Evolutionary conservation across 2,113 vertebrate species (phyloP), one percentile per base, ranked within the genome.

Genomic region (Limanda limanda): DNA sequence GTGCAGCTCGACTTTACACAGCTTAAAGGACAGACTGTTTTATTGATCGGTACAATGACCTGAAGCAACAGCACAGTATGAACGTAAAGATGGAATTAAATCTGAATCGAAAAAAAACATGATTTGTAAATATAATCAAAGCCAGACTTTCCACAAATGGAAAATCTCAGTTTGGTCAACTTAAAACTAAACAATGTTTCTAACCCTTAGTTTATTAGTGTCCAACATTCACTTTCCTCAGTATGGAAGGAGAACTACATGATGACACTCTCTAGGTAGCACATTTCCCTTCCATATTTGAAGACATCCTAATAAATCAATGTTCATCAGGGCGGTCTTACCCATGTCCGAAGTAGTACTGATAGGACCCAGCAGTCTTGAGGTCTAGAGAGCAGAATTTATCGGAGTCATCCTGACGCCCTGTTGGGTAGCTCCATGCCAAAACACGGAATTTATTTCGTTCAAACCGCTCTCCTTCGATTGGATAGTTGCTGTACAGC

Each of bases 301-400:
- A 14, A 1, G 14, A 18, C 17, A 59, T 42, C n/a, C 60, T 23
- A 62, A 5, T 1, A 6, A 21, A 6, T 42, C 9, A 21, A 6
- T 61, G 20, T n/a, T 63, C 37, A 31, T 66, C 14, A 51, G n/a
- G 31, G 31, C 31, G 6, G 17, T 58, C 87, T 88, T 85, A 93
- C 92, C 67, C 85, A 68, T 74, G 51, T 70, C 87, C 88, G 74
- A 91, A 93, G 85, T 82, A 91, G 85, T 90, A 93, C 80, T 93
- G 87, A 51, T 87, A 93, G 75, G 91, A 92, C 2, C 92, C 91
- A 0, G 92, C 89, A 1, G 70, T 63, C 78, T 90, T 75, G 1
- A 93, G 83, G 55, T 93, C 90, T 75, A 93, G 81, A 21, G 25
- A 86, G 80, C 92, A 93, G 75, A 61, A 91, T 72, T 93, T 93